phyloP scores from a whole-genome alignment of 2,888 invertebrate species.

The Carcina quercana region DNA sequence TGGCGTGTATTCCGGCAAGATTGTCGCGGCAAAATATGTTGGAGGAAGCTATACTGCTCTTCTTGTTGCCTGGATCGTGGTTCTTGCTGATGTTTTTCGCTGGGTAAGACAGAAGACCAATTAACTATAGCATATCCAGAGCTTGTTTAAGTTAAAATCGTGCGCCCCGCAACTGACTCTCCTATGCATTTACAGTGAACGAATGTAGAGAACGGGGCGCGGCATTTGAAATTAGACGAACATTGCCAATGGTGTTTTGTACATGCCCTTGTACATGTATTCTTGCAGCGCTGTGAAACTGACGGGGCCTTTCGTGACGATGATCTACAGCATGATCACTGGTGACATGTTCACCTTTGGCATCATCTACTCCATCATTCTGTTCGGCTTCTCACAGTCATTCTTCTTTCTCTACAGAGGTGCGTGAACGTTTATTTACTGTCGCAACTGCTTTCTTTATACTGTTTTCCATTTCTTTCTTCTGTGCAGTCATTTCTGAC shows the following conservation, averaged over 20 bases:
- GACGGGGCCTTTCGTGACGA: slow-evolving; percentile 99
- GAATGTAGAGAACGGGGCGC: too few species aligned
- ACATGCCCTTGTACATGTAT: not conserved
- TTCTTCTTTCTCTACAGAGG: slow-evolving; percentile 96
- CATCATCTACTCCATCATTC: slow-evolving; percentile 95
- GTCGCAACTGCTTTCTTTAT: too few species aligned
- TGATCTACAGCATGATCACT: slow-evolving; percentile 99
- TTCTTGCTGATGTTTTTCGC: slow-evolving; percentile 99
- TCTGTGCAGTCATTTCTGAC: too few species aligned
- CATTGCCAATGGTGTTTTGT: not conserved
- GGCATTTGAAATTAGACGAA: not conserved
- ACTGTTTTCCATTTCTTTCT: too few species aligned
- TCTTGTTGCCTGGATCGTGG: slow-evolving; percentile 97
- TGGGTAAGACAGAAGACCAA: slow-evolving; percentile 78
- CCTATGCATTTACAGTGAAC: too few species aligned
- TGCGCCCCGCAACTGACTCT: too few species aligned
- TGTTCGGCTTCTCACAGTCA: slow-evolving; percentile 97
- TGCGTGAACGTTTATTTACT: too few species aligned
- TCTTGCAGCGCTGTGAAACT: slow-evolving; percentile 87
- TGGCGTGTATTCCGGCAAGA: slow-evolving; percentile 93
- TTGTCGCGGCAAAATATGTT: slow-evolving; percentile 81
- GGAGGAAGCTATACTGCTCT: slow-evolving; percentile 94
- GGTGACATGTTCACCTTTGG: slow-evolving; percentile 99
- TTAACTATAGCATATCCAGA: too few species aligned
- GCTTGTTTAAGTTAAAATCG: too few species aligned